Evolutionary conservation across 2,888 invertebrate species (phyloP).

Genomic region (Agrochola lota): DNA sequence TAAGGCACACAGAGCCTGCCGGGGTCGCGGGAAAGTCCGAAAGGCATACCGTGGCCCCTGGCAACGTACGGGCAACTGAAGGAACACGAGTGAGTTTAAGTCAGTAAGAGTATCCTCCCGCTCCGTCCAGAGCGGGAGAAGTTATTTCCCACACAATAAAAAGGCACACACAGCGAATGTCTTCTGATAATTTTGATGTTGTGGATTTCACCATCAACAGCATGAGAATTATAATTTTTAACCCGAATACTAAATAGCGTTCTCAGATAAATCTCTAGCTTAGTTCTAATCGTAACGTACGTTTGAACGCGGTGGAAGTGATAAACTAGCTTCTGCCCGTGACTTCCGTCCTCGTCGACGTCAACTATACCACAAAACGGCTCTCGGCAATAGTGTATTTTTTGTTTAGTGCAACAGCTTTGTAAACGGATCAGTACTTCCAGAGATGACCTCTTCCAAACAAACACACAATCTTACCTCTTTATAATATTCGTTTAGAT

Average conservation of each 20-base stretch:
- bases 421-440: not conserved
- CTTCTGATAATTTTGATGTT: too few species aligned
- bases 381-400: not conserved
- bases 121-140: too few species aligned
- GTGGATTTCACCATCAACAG: not conserved
- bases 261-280: not conserved
- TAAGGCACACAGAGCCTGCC: not conserved
- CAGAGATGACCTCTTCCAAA: not conserved
- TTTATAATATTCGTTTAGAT: not conserved
- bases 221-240: not conserved
- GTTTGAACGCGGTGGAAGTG: not conserved
- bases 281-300: not conserved
- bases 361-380: not conserved
- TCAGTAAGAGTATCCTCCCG: too few species aligned
- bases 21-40: too few species aligned
- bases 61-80: too few species aligned
- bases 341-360: not conserved
- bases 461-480: not conserved
- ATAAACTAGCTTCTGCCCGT: not conserved
- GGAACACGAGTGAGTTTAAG: too few species aligned
- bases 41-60: too few species aligned
- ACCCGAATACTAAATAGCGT: not conserved
- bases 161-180: not conserved
- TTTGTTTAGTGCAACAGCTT: not conserved
- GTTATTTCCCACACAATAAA: too few species aligned